Conservation (phyloP, 2,888 invertebrate genomes). For the Polylopha cassiicola region DNA sequence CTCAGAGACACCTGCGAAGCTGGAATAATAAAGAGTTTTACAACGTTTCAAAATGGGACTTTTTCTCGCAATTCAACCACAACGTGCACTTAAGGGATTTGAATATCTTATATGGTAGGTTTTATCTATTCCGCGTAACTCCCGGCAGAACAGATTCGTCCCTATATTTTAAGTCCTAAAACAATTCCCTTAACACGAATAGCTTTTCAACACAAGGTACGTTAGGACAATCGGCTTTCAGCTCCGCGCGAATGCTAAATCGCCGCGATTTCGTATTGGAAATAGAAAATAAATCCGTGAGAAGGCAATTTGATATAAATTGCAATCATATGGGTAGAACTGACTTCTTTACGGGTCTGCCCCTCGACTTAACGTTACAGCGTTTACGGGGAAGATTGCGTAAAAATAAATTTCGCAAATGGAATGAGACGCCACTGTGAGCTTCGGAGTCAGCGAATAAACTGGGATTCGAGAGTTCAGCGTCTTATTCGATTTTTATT, state of each 20-base stretch:
- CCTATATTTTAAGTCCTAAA: slow-evolving; percentile 54
- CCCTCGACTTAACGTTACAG: slow-evolving; percentile 36
- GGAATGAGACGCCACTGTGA: slow-evolving; percentile 37
- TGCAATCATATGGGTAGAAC: slow-evolving; percentile 39
- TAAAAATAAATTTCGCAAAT: slow-evolving; percentile 52
- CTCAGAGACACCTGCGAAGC: slow-evolving; percentile 68
- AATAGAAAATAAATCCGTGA: slow-evolving; percentile 24
- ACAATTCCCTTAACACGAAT: slow-evolving; percentile 46
- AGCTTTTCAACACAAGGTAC: slow-evolving; percentile 18
- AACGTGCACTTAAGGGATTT: slow-evolving; percentile 76
- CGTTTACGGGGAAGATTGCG: slow-evolving; percentile 46
- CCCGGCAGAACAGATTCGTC: slow-evolving; percentile 51
- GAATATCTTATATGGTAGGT: slow-evolving; percentile 72
- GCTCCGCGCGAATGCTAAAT: slow-evolving; percentile 13
- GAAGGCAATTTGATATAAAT: slow-evolving; percentile 33
- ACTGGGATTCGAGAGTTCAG: slow-evolving; percentile 31
- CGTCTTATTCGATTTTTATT: slow-evolving; percentile 28
- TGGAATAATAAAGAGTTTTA: slow-evolving; percentile 75
- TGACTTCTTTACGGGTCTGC: slow-evolving; percentile 41
- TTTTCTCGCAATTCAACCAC: slow-evolving; percentile 75
- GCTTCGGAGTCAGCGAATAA: slow-evolving; percentile 33
- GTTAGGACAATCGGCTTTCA: slow-evolving; percentile 22
- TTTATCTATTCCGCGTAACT: slow-evolving; percentile 66
- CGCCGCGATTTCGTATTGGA: slow-evolving; percentile 8
- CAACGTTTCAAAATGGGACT: slow-evolving; percentile 72